Evolutionary conservation across 2,888 invertebrate genomes (phyloP), one percentile per base, ranked within the genome.

Genomic region (Melanostoma scalare): DNA sequence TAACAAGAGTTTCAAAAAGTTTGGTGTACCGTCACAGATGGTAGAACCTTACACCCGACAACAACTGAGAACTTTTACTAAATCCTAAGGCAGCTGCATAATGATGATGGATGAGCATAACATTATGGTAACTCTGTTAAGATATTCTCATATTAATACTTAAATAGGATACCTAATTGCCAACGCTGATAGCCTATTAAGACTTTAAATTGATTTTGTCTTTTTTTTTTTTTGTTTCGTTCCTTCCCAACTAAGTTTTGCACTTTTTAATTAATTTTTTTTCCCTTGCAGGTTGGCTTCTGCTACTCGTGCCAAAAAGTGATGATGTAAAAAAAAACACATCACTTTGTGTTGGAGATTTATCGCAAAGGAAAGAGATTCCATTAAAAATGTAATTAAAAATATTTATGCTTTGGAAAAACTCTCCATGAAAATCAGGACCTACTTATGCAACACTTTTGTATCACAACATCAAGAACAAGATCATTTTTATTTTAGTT

Each of bases 201-300:
- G 5, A 38, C 36, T 55, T 55, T 30, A 20, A 38, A 55, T 35
- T 2, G 1, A 33, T 20, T 20, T 20, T 20, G 20, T 20, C 20
- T 20, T 20, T 20, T 20, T 20, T 20, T 20, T 20, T 20, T 20
- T 20, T 20, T 20, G 20, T 1, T 20, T 20, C 20, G 20, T 20
- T 20, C 20, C 20, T 20, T 20, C 20, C 0, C 20, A 38, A 9
- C 4, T n/a, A 31, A n/a, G 9, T 31, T 6, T 38, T 33, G 20
- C 42, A 55, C 35, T 46, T 36, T 55, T 31, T 58, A 58, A 58
- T 58, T 58, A 58, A 58, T 58, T 58, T 58, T 56, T 56, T 6
- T 40, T 31, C 40, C 20, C 30, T 8, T 30, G 40, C 20, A 56
- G 40, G 20, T 40, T 56, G 31, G 31, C 10, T 56, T 40, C 9